A percentile compares a stretch with the other conserved stretches of the same genome.
Evolutionary conservation across 1,140 invertebrate species (phyloP).

Genomic region (Lutraria rhynchaena): DNA sequence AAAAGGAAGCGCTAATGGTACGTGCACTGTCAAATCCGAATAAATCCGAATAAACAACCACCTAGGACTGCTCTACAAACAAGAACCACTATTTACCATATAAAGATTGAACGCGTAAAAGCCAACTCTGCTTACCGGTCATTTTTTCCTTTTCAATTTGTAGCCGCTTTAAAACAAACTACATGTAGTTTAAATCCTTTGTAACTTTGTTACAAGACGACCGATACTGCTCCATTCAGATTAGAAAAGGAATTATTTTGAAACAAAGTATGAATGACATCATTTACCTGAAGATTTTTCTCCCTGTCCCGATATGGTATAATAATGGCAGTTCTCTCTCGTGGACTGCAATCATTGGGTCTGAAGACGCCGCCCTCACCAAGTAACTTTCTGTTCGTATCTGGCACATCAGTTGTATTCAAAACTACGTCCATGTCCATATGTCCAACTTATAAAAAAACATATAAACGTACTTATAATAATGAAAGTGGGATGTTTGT

Average conservation of each 20-base stretch:
- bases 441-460: conserved; percentile 16
- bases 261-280: neutral
- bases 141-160: neutral
- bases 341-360: conserved; percentile 61
- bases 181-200: neutral
- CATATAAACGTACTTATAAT: neutral
- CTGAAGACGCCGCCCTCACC: conserved; percentile 60
- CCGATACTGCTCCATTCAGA: no score
- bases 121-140: no score
- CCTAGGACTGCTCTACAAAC: no score
- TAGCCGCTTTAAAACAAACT: neutral
- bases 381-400: neutral
- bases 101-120: neutral
- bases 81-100: no score
- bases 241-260: no score
- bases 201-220: neutral
- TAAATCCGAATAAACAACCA: no score
- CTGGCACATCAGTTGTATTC: neutral
- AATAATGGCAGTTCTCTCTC: conserved; percentile 69
- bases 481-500: neutral
- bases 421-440: conserved; percentile 2
- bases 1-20: no score
- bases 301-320: conserved; percentile 72
- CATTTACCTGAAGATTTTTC: conserved; percentile 59
- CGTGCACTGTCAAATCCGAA: no score